Evolutionary conservation across 1,140 invertebrate genomes (phyloP).

Genomic region (Tetramorium alpestre): DNA sequence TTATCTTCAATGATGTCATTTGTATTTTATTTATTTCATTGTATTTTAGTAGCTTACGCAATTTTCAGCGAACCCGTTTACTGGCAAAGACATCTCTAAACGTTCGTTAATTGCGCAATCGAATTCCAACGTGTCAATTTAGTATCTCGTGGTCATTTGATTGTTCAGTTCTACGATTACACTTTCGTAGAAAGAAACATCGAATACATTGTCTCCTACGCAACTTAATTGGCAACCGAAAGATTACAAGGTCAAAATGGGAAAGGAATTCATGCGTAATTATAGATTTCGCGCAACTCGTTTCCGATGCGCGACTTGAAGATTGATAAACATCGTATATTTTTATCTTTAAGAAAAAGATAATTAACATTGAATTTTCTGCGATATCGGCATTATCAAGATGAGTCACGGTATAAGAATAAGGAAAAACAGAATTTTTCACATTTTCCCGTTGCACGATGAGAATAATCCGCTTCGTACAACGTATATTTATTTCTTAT

Average conservation of each 20-base stretch:
- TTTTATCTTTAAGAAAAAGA: not conserved
- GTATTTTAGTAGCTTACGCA: constrained; percentile 27
- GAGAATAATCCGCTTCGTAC: too few species aligned
- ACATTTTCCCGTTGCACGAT: not conserved
- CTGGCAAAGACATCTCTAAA: constrained; percentile 24
- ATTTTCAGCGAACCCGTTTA: not conserved
- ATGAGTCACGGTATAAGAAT: not conserved
- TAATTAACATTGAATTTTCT: not conserved
- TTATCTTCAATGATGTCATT: not conserved
- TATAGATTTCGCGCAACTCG: not conserved
- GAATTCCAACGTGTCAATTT: constrained; percentile 15
- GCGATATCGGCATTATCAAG: not conserved
- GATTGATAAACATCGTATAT: not conserved
- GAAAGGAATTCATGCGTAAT: not conserved
- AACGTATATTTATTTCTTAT: not conserved
- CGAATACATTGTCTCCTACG: not conserved
- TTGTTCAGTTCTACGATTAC: constrained; percentile 9
- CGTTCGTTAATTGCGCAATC: constrained; percentile 19
- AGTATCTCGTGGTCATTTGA: not conserved
- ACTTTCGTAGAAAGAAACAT: not conserved
- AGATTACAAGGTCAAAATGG: constrained; percentile 7
- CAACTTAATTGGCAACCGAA: not conserved
- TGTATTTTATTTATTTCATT: not conserved
- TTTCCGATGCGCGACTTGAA: not conserved
- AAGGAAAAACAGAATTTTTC: not conserved